phyloP scores from a whole-genome alignment of 2,113 vertebrate genomes.

The Ameiurus melas region DNA sequence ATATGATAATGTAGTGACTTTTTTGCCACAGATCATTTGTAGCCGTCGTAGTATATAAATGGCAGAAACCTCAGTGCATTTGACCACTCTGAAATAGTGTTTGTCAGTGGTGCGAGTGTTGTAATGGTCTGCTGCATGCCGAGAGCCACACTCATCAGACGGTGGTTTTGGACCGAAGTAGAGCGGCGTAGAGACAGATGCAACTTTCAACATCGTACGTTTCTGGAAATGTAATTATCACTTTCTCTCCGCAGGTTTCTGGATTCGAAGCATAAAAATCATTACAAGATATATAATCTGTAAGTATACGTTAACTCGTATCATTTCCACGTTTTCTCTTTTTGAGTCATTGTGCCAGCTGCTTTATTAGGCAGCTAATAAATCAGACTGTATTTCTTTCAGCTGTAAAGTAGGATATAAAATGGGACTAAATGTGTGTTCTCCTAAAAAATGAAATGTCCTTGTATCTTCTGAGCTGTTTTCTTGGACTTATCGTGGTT shows the following conservation, averaged over 20 bases:
- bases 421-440: not conserved
- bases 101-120: not conserved
- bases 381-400: not conserved
- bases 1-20: not conserved
- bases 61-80: not conserved
- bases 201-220: not conserved
- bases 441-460: not conserved
- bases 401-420: too few relatives aligned
- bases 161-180: slow-evolving; percentile 4
- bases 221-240: slow-evolving; percentile 42
- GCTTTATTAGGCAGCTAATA: not conserved
- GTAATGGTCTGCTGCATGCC: slow-evolving; percentile 17
- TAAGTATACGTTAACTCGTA: slow-evolving; percentile 74
- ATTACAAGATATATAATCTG: slow-evolving; percentile 99
- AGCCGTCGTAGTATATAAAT: not conserved
- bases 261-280: slow-evolving; percentile 98
- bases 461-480: not conserved
- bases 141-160: not conserved
- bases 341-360: not conserved
- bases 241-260: slow-evolving; percentile 82
- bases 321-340: not conserved
- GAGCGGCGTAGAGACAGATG: slow-evolving; percentile 5
- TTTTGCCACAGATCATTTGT: not conserved
- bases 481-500: not conserved
- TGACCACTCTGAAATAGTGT: not conserved